Evolutionary conservation across 2,113 vertebrate genomes (phyloP).

Genomic region (Nanorana parkeri): DNA sequence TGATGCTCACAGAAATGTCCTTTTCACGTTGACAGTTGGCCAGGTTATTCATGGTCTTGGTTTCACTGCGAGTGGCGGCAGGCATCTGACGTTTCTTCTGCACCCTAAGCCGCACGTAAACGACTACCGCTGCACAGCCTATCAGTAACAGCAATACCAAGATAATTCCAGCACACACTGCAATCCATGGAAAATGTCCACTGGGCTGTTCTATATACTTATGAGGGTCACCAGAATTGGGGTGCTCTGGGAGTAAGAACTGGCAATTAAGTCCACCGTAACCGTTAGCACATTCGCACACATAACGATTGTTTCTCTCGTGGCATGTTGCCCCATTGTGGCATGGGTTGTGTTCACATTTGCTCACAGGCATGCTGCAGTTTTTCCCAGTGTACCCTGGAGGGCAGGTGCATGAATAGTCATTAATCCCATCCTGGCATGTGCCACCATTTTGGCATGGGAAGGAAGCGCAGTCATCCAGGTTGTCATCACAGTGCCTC

Average conservation of each 20-base stretch:
- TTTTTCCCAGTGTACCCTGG: conserved; percentile 93
- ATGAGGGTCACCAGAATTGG: conserved; percentile 74
- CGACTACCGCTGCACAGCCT: conserved; percentile 84
- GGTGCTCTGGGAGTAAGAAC: conserved; percentile 85
- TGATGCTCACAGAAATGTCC: conserved; percentile 84
- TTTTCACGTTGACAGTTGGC: conserved; percentile 91
- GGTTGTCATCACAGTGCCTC: conserved; percentile 84
- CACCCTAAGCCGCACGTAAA: conserved; percentile 86
- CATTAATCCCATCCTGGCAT: conserved; percentile 86
- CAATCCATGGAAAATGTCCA: conserved; percentile 88
- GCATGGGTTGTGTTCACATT: conserved; percentile 90
- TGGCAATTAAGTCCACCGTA: conserved; percentile 96
- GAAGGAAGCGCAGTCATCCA: conserved; percentile 83
- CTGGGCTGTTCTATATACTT: conserved; percentile 77
- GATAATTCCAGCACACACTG: conserved; percentile 87
- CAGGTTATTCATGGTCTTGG: conserved; percentile 97
- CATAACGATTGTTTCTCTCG: conserved; percentile 84
- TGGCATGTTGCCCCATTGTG: conserved; percentile 98
- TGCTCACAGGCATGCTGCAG: conserved; percentile 87
- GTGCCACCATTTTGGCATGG: conserved; percentile 92
- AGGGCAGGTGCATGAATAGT: conserved; percentile 90
- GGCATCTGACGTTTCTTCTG: conserved; percentile 81
- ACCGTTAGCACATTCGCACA: conserved; percentile 88
- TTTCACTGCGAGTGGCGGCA: conserved; percentile 81
- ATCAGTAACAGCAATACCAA: conserved; percentile 90